phyloP scores from a whole-genome alignment of 2,888 invertebrate genomes.

The Cosmia trapezina region DNA sequence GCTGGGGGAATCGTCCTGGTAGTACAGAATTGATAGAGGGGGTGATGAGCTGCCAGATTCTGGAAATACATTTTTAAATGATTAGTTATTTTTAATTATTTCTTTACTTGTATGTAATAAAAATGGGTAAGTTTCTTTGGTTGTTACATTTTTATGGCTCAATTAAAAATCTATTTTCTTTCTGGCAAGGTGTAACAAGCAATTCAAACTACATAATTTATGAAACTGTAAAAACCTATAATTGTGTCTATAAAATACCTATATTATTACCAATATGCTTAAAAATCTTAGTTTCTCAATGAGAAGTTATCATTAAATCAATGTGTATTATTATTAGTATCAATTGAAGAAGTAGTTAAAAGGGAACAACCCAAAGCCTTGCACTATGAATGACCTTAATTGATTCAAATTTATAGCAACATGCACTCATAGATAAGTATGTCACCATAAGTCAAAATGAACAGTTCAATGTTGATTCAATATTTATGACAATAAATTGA shows the following conservation, averaged over 20 bases:
- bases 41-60: constrained; percentile 85
- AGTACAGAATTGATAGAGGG: constrained; percentile 91
- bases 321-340: too few relatives aligned
- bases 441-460: constrained; percentile 7
- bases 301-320: constrained; percentile 6
- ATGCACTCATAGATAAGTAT: constrained; percentile 27
- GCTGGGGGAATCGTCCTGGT: constrained; percentile 93
- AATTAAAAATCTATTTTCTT: background rate
- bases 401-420: constrained; percentile 38
- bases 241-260: background rate
- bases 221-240: background rate
- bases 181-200: background rate
- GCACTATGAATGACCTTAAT: constrained; percentile 40
- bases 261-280: background rate
- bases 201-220: background rate
- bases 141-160: background rate
- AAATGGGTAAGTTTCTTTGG: background rate
- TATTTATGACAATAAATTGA: constrained; percentile 3
- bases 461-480: background rate
- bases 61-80: constrained; percentile 56
- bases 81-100: too few relatives aligned
- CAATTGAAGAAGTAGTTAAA: constrained; percentile 43
- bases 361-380: constrained; percentile 16
- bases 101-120: background rate
- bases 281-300: constrained; percentile 6